These are phyloP conservation scores for Dendrocopos noguchii DNA, from an alignment of 2,113 vertebrate genomes.

Conservation along the genomic window DNA sequence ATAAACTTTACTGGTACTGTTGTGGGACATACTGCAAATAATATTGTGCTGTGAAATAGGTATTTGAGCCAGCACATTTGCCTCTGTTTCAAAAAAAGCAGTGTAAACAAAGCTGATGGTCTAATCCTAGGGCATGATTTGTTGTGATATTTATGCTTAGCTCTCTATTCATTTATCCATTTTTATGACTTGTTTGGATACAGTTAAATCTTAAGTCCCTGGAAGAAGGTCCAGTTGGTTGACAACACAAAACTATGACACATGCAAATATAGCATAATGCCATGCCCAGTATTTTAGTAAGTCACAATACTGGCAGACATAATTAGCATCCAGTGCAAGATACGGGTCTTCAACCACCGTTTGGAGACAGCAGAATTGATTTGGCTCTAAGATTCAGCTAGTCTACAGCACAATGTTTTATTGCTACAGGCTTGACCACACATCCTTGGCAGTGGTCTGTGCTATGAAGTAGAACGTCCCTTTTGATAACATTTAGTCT, in stretches of 20 bases:
- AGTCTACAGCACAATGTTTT: background rate
- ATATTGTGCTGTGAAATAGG: background rate
- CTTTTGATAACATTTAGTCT: background rate
- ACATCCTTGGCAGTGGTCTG: background rate
- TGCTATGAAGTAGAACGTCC: background rate
- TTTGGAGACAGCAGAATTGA: background rate
- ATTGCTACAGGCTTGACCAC: background rate
- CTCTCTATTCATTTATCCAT: background rate
- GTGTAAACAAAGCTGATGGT: background rate
- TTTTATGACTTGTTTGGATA: background rate
- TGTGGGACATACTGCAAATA: background rate
- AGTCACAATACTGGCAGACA: background rate
- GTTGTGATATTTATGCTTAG: background rate
- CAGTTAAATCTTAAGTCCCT: background rate
- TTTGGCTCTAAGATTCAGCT: background rate
- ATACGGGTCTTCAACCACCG: background rate
- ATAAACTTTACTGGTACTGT: background rate
- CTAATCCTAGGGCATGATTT: background rate
- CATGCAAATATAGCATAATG: background rate
- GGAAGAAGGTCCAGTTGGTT: background rate
- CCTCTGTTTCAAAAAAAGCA: background rate
- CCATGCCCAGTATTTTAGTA: background rate
- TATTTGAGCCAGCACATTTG: background rate
- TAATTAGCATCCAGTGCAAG: background rate
- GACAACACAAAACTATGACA: background rate